phyloP scores from a whole-genome alignment of 1,140 invertebrate genomes.

The Batillaria attramentaria region DNA sequence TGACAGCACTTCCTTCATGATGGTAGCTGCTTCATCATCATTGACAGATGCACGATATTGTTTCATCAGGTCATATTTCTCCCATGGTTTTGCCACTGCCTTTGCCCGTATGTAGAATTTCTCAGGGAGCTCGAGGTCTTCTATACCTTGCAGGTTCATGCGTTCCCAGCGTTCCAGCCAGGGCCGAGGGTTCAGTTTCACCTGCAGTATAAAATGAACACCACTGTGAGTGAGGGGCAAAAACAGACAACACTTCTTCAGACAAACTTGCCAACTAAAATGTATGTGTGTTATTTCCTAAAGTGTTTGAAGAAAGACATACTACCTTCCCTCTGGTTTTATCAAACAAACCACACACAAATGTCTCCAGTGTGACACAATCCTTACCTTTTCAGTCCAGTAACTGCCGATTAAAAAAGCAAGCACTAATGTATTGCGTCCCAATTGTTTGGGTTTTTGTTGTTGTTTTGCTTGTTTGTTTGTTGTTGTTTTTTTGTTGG shows the following conservation, averaged over 20 bases:
- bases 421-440: no score
- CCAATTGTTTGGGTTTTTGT: no score
- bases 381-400: no score
- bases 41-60: conserved; percentile 88
- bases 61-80: conserved; percentile 95
- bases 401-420: no score
- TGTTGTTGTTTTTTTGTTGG: no score
- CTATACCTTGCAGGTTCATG: conserved; percentile 82
- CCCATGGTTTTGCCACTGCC: conserved; percentile 80
- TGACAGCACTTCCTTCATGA: conserved; percentile 80
- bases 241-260: no score
- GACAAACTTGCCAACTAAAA: no score
- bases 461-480: no score
- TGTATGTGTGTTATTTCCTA: no score
- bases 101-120: conserved; percentile 77
- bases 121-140: conserved; percentile 74
- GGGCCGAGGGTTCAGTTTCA: conserved; percentile 86
- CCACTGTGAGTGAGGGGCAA: background rate
- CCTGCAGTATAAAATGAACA: no score
- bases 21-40: conserved; percentile 88
- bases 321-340: background rate
- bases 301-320: background rate
- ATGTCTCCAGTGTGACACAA: no score
- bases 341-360: no score
- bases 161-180: conserved; percentile 91